phyloP scores from a whole-genome alignment of 2,113 vertebrate species.

The Equus quagga region DNA sequence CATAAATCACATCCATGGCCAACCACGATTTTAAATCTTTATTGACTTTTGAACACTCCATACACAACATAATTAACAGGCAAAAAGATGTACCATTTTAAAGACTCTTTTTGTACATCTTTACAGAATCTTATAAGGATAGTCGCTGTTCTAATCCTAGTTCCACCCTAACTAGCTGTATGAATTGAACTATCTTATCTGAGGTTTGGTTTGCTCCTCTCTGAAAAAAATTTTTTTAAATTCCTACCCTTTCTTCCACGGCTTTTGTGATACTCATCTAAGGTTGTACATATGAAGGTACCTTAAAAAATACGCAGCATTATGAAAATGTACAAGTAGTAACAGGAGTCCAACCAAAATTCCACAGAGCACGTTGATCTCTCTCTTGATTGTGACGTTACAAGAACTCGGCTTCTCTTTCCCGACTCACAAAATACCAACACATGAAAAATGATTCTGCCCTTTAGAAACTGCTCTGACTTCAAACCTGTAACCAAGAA shows the following conservation, averaged over 20 bases:
- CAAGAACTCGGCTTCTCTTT: background rate
- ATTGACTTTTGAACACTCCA: background rate
- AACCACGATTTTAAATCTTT: background rate
- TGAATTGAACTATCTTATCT: background rate
- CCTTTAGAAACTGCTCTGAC: conserved; percentile 63
- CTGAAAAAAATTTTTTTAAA: background rate
- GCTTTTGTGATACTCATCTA: background rate
- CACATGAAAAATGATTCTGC: conserved; percentile 60
- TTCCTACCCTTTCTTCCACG: background rate
- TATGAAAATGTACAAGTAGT: background rate
- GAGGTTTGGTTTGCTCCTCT: background rate
- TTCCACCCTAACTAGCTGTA: background rate
- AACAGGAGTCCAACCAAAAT: background rate
- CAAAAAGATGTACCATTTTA: background rate
- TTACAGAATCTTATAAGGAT: background rate
- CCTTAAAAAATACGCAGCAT: background rate
- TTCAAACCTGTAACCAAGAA: conserved; percentile 64
- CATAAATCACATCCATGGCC: background rate
- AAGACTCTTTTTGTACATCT: background rate
- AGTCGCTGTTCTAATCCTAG: background rate
- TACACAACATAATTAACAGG: background rate
- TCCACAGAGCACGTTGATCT: background rate
- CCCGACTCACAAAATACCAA: conserved; percentile 12
- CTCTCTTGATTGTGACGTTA: background rate
- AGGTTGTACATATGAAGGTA: background rate